Base-by-base conservation (phyloP, 2,888 invertebrate genomes). In the Sturmia bella region DNA sequence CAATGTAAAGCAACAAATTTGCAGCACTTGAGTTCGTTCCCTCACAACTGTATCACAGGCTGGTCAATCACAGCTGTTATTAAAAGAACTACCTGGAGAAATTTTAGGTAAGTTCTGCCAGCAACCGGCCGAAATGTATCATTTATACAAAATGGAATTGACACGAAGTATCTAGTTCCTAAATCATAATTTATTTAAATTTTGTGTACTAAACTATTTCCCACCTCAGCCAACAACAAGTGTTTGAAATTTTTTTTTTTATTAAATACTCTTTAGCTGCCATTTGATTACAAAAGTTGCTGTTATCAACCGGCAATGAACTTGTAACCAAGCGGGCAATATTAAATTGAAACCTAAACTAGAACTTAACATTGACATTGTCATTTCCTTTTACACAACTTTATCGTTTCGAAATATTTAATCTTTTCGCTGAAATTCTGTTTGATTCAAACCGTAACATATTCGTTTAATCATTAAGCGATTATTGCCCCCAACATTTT, bases 341-440 rank as follows among this genome's bases (percentile, higher is more conserved):
- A 19, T 17, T 13, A 57, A n/a, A 59, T 0, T 3, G 37, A 12
- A 57, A 54, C 12, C 39, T 32, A 41, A 72, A 21, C 12, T 5
- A 52, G 27, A 72, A 21, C 12, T 5, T 41, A 66, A 41, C 1
- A 11, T 41, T n/a, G 56, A 59, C 70, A 59, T 72, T 64, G 52
- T 64, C 57, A 64, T 56, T 78, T 78, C 72, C 78, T 78, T 78
- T 59, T n/a, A 17, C 13, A 17, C 32, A 57, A 37, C 52, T 72
- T n/a, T 78, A 72, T 78, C 78, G 72, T 63, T 64, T 2, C 3
- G 9, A 66, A 17, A 43, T 43, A 57, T 27, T 72, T 59, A 72
- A 78, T 78, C 70, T 57, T 63, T 64, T 41, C 32, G 48, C 6
- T 32, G 45, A 61, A 77, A n/a, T 63, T 48, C 37, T 45, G 32